These are phyloP conservation scores for Brachystomella parvula DNA, from an alignment of 1,140 invertebrate genomes.

Conservation along the genomic window DNA sequence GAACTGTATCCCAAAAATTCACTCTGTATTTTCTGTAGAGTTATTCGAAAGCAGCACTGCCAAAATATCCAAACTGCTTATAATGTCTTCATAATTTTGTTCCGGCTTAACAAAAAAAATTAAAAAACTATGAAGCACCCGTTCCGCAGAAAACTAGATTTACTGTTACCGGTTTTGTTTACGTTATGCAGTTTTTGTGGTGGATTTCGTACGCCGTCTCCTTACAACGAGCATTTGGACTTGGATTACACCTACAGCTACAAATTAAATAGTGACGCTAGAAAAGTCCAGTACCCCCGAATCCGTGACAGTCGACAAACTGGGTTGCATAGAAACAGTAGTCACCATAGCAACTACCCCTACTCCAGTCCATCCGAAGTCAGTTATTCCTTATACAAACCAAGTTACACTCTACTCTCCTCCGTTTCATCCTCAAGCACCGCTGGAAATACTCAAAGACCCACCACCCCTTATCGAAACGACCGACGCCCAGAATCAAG, in stretches of 20 bases:
- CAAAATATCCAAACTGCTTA: too few species aligned
- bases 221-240: constrained; percentile 7
- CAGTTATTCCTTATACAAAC: background rate
- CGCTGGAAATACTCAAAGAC: background rate
- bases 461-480: too few species aligned
- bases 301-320: constrained; percentile 21
- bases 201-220: background rate
- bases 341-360: constrained; percentile 4
- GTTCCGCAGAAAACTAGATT: constrained; percentile 9
- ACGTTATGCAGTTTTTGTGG: background rate
- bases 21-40: background rate
- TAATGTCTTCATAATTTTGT: too few species aligned
- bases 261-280: constrained; percentile 34
- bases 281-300: constrained; percentile 14
- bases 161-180: background rate
- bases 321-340: constrained; percentile 7
- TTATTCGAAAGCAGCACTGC: background rate
- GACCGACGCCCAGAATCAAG: too few species aligned
- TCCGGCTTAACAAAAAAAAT: too few species aligned
- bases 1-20: background rate
- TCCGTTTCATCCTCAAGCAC: background rate
- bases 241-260: constrained; percentile 35
- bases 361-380: too few species aligned
- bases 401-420: background rate
- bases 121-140: constrained; percentile 22